These are phyloP conservation scores for Sebastes paucispinis DNA, from an alignment of 2,797 vertebrate species.

Conservation along the genomic window DNA sequence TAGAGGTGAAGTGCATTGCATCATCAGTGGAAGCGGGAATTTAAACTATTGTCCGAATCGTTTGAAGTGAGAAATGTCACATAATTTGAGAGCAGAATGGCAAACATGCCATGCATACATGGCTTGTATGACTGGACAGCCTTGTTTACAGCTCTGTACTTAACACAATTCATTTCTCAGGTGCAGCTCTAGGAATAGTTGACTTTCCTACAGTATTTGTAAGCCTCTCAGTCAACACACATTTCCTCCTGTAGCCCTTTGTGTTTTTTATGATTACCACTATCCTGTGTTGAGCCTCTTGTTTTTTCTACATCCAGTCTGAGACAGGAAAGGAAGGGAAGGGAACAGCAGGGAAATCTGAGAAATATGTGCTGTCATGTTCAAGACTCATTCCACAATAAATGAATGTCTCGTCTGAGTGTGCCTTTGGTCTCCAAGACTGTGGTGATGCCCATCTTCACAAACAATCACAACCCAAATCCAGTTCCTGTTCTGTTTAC, in stretches of 20 bases:
- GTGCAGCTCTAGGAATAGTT: not conserved
- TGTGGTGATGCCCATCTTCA: rapidly evolving
- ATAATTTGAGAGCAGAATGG: no score
- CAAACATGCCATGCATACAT: no score
- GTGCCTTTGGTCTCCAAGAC: not conserved
- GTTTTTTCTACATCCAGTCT: not conserved
- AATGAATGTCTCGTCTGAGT: not conserved
- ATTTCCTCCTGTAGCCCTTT: not conserved
- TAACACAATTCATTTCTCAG: not conserved
- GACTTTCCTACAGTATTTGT: not conserved
- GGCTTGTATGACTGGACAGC: no score
- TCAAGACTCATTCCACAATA: not conserved
- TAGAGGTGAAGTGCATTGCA: no score
- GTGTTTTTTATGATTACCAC: not conserved
- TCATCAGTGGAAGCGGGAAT: no score
- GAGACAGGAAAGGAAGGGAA: not conserved
- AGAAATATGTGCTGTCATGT: not conserved
- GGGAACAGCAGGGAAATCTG: not conserved
- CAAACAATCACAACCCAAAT: not conserved
- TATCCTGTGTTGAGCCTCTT: not conserved
- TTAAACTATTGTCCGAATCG: no score
- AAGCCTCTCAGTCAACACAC: not conserved
- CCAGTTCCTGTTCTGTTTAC: not conserved
- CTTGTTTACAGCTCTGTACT: not conserved
- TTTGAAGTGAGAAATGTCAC: no score